These are phyloP conservation scores for Paramormyrops hopkinsi DNA, from an alignment of 2,797 vertebrate species.

Conservation along the genomic window DNA sequence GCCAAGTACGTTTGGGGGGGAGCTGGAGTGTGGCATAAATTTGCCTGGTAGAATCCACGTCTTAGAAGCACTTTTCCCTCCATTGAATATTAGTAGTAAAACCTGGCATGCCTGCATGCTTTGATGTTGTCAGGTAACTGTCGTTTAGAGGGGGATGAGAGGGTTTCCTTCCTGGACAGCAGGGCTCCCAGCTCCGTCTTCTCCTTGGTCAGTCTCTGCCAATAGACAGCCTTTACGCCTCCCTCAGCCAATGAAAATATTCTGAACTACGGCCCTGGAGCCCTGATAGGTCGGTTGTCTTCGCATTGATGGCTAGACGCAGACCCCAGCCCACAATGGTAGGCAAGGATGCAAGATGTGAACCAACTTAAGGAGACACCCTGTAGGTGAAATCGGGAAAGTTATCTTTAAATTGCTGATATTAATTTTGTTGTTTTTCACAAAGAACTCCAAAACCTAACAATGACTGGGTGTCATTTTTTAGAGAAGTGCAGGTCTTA, in stretches of 20 bases:
- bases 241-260: slow-evolving; percentile 27
- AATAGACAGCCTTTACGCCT: slow-evolving; percentile 54
- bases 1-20: slow-evolving; percentile 20
- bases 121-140: slow-evolving; percentile 68
- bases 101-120: slow-evolving; percentile 45
- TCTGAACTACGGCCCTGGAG: slow-evolving; percentile 32
- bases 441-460: not conserved
- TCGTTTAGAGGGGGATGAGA: slow-evolving; percentile 47
- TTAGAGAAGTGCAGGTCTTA: not conserved
- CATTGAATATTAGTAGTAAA: slow-evolving; percentile 55
- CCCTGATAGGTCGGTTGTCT: slow-evolving; percentile 39
- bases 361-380: slow-evolving; percentile 1
- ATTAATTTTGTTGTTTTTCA: not conserved
- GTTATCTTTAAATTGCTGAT: slow-evolving; percentile 18
- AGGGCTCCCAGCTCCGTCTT: slow-evolving; percentile 35
- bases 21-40: slow-evolving; percentile 49
- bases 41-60: slow-evolving; percentile 62
- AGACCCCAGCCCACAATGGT: slow-evolving; percentile 36
- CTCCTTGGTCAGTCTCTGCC: slow-evolving; percentile 44
- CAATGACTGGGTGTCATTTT: not conserved
- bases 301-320: slow-evolving; percentile 39
- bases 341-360: slow-evolving; percentile 40
- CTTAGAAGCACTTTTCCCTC: slow-evolving; percentile 67
- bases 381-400: slow-evolving; percentile 22
- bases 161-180: slow-evolving; percentile 53